Evolutionary conservation across 2,797 vertebrate genomes (phyloP), one percentile per base, ranked within the genome.

Genomic region (Peromyscus aztecus): DNA sequence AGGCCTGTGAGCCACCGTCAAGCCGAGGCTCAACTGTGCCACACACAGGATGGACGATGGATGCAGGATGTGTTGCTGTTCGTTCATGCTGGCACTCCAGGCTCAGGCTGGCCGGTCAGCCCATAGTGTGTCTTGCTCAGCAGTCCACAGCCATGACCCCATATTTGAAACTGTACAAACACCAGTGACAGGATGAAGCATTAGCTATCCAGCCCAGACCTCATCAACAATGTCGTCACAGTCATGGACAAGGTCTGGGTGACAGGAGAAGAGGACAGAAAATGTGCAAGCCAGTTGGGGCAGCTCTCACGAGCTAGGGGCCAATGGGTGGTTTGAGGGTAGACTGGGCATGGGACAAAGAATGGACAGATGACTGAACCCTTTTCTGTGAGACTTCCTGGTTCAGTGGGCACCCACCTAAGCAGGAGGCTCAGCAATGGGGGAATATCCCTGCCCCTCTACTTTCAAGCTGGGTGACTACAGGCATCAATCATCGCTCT

Each of bases 31-130:
- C 46, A 71, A 87, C 65, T 69, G 43, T 49, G 29, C 46, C 40
- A 19, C 4, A 21, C 63, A 69, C 63, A 69, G 5, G 21, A 67
- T 67, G 12, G 29, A 49, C 0, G 43, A 23, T 37, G 43, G 31
- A 67, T 46, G 43, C 61, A 2, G 31, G 46, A 27, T 21, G 76
- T 4, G 46, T 17, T 1, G 7, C 24, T 17, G 71, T 84, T 23
- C 2, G 17, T 11, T 57, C n/a, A 17, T 5, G 6, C 43, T 43
- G n/a, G 69, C 24, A 6, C 14, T 57, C 75, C 16, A 37, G 6
- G 31, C 34, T 46, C 5, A 0, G 4, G 2, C 8, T 29, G 55
- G 6, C 21, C 4, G 5, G 13, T 13, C 86, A 76, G 17, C 1
- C 10, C 19, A 3, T 10, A 1, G 24, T 23, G 34, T 31, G 0